phyloP scores from a whole-genome alignment of 2,797 vertebrate species.

The Cetoscarus ocellatus region DNA sequence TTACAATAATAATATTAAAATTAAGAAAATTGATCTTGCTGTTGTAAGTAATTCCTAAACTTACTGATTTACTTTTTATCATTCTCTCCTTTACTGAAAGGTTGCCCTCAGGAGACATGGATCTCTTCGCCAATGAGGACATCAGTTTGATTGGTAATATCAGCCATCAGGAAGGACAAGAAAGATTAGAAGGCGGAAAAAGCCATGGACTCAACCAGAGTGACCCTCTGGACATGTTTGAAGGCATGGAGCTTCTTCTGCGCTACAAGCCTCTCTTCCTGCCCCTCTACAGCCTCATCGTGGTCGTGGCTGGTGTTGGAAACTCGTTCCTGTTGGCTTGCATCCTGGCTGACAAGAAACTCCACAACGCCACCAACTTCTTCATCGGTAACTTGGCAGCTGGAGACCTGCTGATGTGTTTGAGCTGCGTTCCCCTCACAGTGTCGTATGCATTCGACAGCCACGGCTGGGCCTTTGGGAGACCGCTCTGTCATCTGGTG shows the following conservation, averaged over 20 bases:
- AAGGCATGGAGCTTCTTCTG: constrained; percentile 83
- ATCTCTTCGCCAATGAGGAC: constrained; percentile 63
- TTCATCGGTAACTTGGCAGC: constrained; percentile 88
- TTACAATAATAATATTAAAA: too few relatives aligned
- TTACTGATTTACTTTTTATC: constrained; percentile 12
- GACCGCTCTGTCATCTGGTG: constrained; percentile 83
- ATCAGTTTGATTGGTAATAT: constrained; percentile 50
- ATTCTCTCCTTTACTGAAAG: constrained; percentile 17
- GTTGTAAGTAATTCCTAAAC: not conserved
- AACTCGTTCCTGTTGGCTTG: constrained; percentile 84
- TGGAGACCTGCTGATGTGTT: constrained; percentile 87
- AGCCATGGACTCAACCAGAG: constrained; percentile 72
- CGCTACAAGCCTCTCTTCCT: constrained; percentile 83
- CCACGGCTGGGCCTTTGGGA: constrained; percentile 85
- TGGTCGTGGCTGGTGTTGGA: constrained; percentile 83
- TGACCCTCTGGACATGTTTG: constrained; percentile 79
- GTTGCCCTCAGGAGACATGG: constrained; percentile 58
- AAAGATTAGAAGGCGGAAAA: constrained; percentile 34
- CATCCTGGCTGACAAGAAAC: constrained; percentile 84
- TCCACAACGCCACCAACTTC: constrained; percentile 88
- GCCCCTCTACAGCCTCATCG: constrained; percentile 84
- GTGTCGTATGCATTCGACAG: constrained; percentile 86
- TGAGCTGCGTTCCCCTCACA: constrained; percentile 86
- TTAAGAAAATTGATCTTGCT: too few relatives aligned
- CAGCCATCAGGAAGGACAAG: constrained; percentile 34